Percentiles rank a stretch among this genome's conserved stretches.
These are phyloP conservation scores for Meriones unguiculatus DNA, from an alignment of 2,113 vertebrate species.

Conservation along the genomic window DNA sequence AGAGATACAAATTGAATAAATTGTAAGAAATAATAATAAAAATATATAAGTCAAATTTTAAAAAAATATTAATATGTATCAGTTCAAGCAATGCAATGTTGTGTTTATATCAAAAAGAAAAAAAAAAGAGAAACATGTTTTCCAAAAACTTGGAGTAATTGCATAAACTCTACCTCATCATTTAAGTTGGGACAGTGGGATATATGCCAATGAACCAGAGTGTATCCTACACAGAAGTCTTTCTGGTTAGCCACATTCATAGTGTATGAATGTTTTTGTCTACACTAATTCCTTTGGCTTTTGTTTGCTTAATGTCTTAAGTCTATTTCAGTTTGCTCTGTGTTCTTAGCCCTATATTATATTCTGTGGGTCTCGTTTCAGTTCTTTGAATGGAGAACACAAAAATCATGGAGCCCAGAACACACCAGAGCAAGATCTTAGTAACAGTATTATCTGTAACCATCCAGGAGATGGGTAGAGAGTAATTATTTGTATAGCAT, in stretches of 20 bases:
- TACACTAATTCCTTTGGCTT: not conserved
- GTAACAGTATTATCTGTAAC: not conserved
- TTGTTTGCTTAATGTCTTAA: not conserved
- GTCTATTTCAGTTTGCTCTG: not conserved
- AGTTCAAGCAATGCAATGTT: too few relatives aligned
- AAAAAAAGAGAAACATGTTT: not conserved
- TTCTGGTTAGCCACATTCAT: not conserved
- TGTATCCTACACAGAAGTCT: too few relatives aligned
- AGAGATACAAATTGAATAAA: too few relatives aligned
- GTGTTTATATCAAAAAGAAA: too few relatives aligned
- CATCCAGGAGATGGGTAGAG: not conserved
- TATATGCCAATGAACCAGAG: not conserved
- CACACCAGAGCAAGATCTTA: not conserved
- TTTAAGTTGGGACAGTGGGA: not conserved
- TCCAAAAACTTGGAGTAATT: not conserved
- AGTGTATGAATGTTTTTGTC: not conserved
- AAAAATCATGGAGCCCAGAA: not conserved
- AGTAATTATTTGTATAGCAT: not conserved
- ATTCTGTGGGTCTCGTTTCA: not conserved
- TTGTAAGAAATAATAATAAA: too few relatives aligned
- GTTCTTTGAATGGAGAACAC: not conserved
- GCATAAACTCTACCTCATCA: not conserved
- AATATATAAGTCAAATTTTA: too few relatives aligned
- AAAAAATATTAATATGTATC: too few relatives aligned
- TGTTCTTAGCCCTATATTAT: not conserved